Evolutionary conservation across 2,888 invertebrate genomes (phyloP).

Genomic region (Acrobasis repandana): DNA sequence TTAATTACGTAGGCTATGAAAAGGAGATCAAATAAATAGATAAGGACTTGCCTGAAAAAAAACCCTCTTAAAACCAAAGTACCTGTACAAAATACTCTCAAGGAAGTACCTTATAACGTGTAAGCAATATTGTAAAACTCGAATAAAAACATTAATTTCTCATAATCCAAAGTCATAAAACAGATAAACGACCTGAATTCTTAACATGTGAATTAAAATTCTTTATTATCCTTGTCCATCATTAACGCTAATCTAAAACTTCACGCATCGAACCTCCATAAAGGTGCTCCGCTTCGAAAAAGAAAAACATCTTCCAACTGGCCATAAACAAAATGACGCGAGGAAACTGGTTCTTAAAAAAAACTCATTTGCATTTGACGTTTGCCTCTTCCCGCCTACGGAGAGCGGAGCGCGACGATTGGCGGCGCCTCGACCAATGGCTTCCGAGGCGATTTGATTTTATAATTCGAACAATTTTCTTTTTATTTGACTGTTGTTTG

Average conservation of each 20-base stretch:
- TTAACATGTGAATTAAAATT: constrained; percentile 1
- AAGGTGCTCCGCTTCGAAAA: constrained; percentile 7
- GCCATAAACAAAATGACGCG: constrained; percentile 58
- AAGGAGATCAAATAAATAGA: too few relatives aligned
- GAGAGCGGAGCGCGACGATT: constrained; percentile 51
- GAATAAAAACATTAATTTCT: background rate
- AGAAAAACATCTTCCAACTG: constrained; percentile 29
- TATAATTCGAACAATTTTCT: constrained; percentile 38
- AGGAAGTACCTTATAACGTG: too few relatives aligned
- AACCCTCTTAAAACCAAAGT: background rate
- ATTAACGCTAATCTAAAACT: constrained; percentile 1
- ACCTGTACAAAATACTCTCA: background rate
- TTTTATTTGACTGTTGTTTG: constrained; percentile 30
- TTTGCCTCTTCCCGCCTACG: constrained; percentile 78
- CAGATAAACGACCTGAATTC: constrained; percentile 4
- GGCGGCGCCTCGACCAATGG: constrained; percentile 61
- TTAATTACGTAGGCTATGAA: too few relatives aligned
- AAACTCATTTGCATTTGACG: constrained; percentile 76
- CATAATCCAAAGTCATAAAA: background rate
- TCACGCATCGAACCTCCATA: constrained; percentile 8
- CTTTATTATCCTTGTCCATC: constrained; percentile 6
- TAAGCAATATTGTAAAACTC: too few relatives aligned
- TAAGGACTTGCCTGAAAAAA: too few relatives aligned
- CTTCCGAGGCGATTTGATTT: constrained; percentile 47
- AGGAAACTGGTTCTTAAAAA: constrained; percentile 63